Evolutionary conservation across 2,113 vertebrate genomes (phyloP).

Genomic region (Nannospalax galili): DNA sequence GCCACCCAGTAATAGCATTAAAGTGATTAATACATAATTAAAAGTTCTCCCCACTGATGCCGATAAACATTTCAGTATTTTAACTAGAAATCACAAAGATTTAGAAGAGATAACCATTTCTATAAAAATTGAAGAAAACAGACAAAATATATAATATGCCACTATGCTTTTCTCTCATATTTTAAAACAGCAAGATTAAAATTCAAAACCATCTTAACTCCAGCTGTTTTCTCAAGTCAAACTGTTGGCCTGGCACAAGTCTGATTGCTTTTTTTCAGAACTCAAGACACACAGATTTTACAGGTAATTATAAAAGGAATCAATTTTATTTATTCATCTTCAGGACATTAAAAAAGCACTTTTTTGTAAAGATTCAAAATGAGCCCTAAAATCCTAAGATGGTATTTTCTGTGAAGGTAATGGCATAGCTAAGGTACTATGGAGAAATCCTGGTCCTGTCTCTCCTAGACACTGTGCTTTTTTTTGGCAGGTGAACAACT

Average conservation of each 20-base stretch:
- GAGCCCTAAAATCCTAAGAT: not conserved
- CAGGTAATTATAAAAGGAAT: not conserved
- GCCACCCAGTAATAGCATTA: not conserved
- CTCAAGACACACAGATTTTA: slow-evolving; percentile 4
- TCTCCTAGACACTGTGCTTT: too few species aligned
- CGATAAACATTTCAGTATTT: not conserved
- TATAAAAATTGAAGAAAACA: not conserved
- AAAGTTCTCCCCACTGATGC: not conserved
- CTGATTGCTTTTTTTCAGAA: not conserved
- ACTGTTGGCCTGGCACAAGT: not conserved
- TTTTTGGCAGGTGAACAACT: not conserved
- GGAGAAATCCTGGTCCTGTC: not conserved
- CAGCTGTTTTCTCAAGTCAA: slow-evolving; percentile 11
- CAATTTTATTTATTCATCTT: not conserved
- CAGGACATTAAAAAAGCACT: not conserved
- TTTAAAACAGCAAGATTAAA: slow-evolving; percentile 25
- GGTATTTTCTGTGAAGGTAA: not conserved
- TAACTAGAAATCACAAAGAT: not conserved
- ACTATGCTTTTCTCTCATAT: not conserved
- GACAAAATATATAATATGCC: not conserved
- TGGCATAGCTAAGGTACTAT: not conserved
- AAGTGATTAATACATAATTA: not conserved
- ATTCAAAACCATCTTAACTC: not conserved
- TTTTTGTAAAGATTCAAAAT: not conserved
- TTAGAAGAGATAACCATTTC: not conserved